Evolutionary conservation across 2,888 invertebrate genomes (phyloP), one percentile per base, ranked within the genome.

Genomic region (Ditylenchus weischeri): DNA sequence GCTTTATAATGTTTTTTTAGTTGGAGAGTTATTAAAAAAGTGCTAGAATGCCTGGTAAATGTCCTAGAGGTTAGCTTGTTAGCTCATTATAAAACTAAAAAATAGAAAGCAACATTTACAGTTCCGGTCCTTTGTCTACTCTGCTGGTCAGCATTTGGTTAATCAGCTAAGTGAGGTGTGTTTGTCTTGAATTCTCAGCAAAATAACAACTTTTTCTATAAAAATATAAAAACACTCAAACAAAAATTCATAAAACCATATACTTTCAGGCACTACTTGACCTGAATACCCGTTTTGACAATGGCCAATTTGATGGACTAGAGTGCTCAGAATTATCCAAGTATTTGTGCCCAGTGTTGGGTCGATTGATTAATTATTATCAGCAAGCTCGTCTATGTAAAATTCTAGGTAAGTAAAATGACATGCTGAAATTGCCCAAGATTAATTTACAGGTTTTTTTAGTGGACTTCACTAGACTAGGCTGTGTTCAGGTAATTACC

Each of bases 311-410:
- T 19, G 43, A 6, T 1, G 21, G 19, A 29, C 19, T 59, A 19
- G 21, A 19, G 62, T 35, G 65, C n/a, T 64, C 49, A 15, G 58
- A 71, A 43, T 23, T 75, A 15, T 57, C 69, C 21, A 71, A 66
- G 57, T 71, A 71, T 58, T 62, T 75, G 48, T 75, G 72, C n/a
- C 75, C 75, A 5, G 74, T 75, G 4, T 61, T 75, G 49, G 65
- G 70, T 18, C 65, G 63, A 38, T 62, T 75, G 38, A 69, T 75
- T 10, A 71, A 70, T 65, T 70, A 70, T 38, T 43, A 51, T 21
- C 60, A 49, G 38, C 62, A 67, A 19, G 43, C 38, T 18, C 48
- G 21, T 38, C 38, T 65, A n/a, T 69, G 68, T 47, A 48, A 51
- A 18, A 63, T 70, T 36, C 47, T 68, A 2, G 69, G 69, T 21